phyloP scores from a whole-genome alignment of 1,140 invertebrate species.

The Listronotus oregonensis region DNA sequence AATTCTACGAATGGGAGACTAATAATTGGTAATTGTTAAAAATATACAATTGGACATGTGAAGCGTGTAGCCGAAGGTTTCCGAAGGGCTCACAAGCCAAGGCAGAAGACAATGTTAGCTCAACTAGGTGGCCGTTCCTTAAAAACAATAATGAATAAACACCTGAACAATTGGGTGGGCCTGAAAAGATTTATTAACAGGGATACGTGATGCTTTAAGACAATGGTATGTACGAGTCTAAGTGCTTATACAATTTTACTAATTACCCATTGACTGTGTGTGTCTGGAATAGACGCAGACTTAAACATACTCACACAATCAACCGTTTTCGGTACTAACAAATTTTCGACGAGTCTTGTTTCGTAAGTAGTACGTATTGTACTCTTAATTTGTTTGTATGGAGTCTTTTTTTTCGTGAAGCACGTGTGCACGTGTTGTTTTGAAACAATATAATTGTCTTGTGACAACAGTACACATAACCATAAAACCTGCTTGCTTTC shows the following conservation, averaged over 20 bases:
- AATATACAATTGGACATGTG: conserved; percentile 17
- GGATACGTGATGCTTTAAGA: conserved; percentile 13
- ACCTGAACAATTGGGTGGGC: conserved; percentile 34
- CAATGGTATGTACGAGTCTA: conserved; percentile 17
- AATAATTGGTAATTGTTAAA: conserved; percentile 21
- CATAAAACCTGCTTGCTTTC: no score
- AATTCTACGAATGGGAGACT: not conserved
- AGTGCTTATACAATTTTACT: conserved; percentile 9
- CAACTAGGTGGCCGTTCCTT: conserved; percentile 11
- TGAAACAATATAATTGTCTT: no score
- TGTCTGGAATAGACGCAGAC: conserved; percentile 5
- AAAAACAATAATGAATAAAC: conserved; percentile 24
- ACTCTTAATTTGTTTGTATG: no score
- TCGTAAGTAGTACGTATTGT: not conserved
- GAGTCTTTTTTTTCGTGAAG: no score
- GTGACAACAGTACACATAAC: no score
- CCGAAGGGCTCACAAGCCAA: not conserved
- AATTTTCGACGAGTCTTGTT: conserved; percentile 6
- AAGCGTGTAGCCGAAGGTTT: conserved; percentile 2
- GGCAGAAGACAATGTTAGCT: not conserved
- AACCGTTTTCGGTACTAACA: not conserved
- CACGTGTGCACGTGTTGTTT: no score
- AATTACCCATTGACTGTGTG: conserved; percentile 5
- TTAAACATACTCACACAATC: not conserved
- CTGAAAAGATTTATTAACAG: conserved; percentile 11